Conservation (phyloP, 2,797 vertebrate species). For the Phataginus tricuspis region DNA sequence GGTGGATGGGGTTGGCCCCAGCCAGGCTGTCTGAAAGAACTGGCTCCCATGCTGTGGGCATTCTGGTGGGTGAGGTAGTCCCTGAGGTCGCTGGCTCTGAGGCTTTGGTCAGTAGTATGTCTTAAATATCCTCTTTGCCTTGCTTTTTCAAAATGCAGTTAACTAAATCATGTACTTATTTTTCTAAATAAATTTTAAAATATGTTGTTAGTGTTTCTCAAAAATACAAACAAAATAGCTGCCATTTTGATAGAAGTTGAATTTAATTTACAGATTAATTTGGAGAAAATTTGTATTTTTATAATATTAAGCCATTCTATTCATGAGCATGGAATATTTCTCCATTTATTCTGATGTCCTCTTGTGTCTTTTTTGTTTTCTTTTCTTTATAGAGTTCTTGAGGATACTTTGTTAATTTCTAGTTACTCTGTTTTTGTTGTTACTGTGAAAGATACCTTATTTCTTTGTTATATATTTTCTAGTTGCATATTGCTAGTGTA, state of each 20-base stretch:
- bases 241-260: background rate
- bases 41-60: too few relatives aligned
- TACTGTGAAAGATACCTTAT: background rate
- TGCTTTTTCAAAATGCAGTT: constrained; percentile 23
- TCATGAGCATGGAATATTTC: background rate
- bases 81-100: too few relatives aligned
- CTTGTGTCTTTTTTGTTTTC: background rate
- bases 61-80: too few relatives aligned
- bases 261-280: background rate
- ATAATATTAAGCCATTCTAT: background rate
- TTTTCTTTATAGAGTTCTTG: background rate
- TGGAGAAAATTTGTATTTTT: background rate
- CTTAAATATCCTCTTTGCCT: background rate
- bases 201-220: background rate
- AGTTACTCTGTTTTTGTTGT: background rate
- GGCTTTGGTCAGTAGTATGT: background rate
- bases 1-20: too few relatives aligned
- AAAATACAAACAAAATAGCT: background rate
- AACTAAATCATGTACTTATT: background rate
- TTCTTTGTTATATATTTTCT: background rate
- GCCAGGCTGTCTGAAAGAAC: too few relatives aligned
- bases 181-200: background rate
- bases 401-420: background rate
- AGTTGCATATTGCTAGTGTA: background rate
- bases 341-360: background rate